phyloP scores from a whole-genome alignment of 2,113 vertebrate species.

The Scatophagus argus region DNA sequence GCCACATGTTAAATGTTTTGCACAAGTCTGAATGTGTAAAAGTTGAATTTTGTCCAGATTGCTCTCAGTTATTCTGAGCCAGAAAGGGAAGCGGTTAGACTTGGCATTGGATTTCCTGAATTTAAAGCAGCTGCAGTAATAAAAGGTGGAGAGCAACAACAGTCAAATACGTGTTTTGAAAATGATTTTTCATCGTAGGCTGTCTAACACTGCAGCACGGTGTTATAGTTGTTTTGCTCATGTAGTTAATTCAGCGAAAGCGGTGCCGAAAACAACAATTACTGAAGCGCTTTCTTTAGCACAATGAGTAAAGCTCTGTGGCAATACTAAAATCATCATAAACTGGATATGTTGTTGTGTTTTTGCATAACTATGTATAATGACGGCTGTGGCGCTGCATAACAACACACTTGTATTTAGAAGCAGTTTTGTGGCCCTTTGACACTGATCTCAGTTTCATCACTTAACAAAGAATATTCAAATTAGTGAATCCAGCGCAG shows the following conservation, averaged over 20 bases:
- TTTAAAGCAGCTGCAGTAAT: constrained; percentile 24
- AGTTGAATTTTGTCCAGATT: constrained; percentile 13
- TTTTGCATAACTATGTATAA: constrained; percentile 34
- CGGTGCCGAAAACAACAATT: constrained; percentile 24
- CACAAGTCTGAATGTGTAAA: constrained; percentile 19
- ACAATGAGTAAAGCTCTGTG: constrained; percentile 22
- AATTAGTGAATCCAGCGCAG: not conserved
- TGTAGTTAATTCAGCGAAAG: constrained; percentile 12
- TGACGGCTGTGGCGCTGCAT: constrained; percentile 12
- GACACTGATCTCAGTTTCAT: not conserved
- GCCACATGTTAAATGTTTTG: not conserved
- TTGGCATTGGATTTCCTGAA: not conserved
- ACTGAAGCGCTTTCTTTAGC: constrained; percentile 23
- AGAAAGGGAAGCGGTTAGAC: constrained; percentile 2
- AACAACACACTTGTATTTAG: constrained; percentile 9
- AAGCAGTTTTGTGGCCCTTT: constrained; percentile 15
- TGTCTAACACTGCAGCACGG: not conserved
- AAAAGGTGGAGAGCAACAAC: constrained; percentile 1
- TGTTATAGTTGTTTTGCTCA: not conserved
- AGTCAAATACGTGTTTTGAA: constrained; percentile 17
- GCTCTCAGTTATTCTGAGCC: not conserved
- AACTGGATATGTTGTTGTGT: constrained; percentile 21
- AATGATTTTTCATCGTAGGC: not conserved
- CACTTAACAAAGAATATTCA: constrained; percentile 7
- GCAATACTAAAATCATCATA: constrained; percentile 24